Base-by-base conservation (phyloP, 2,888 invertebrate species). In the Clanis bilineata region DNA sequence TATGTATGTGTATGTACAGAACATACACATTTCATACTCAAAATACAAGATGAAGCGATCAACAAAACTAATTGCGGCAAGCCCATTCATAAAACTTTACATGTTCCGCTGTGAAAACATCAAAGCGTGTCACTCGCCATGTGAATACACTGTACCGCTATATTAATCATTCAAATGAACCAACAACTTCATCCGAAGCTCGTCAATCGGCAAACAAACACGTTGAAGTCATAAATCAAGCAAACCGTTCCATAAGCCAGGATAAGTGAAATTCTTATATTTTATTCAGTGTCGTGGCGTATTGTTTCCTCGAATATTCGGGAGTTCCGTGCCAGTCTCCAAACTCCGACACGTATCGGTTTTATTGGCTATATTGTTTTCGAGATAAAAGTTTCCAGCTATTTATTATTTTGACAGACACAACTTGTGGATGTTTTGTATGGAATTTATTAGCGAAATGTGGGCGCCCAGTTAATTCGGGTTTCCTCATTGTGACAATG, bases 121-220 rank as follows among this genome's bases (percentile, higher is more conserved):
- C 69, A 70, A 70, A 70, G 69, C 59, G 32, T 51, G 41, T 51
- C 51, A 32, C 43, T 45, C 41, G 58, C 59, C 57, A 60, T 62
- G 45, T 18, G 44, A 44, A 51, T 28, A 51, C 36, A 36, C 10
- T 54, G 5, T 57, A 62, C 62, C 23, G 62, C 58, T 71, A 65
- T 77, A 86, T 86, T 79, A 80, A 83, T 87, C 82, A 82, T 74
- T 65, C 66, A 71, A 74, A 76, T 80, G 78, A 82, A 81, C 77
- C 75, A 80, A 82, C 80, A 80, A 80, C 73, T 81, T 72, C 74
- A 81, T 82, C 74, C 69, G 71, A 70, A 71, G 70, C 66, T 64
- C 73, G 74, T 71, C 75, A 68, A 67, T 64, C 73, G 73, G 71
- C 75, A 68, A 67, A 69, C 67, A 66, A 74, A 74, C 79, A 74